phyloP scores from a whole-genome alignment of 2,113 vertebrate species.

The Pygoscelis antarcticus region DNA sequence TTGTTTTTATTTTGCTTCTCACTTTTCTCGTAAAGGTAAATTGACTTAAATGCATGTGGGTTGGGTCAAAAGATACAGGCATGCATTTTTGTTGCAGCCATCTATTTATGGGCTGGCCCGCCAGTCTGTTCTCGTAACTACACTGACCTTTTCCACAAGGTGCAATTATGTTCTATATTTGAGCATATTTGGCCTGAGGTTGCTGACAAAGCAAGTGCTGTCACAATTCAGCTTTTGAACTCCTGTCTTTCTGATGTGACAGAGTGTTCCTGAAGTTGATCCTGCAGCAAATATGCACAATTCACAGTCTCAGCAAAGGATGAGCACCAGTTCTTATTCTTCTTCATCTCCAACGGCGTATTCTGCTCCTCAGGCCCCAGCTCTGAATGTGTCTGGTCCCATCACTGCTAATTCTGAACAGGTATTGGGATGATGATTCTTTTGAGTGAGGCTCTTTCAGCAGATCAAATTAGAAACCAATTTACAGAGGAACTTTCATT shows the following conservation, averaged over 20 bases:
- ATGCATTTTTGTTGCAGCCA: neutral
- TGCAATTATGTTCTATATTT: slow-evolving; percentile 42
- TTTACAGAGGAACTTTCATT: neutral
- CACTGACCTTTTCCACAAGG: slow-evolving; percentile 44
- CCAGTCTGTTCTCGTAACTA: neutral
- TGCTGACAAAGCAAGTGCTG: slow-evolving; percentile 41
- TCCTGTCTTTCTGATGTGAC: slow-evolving; percentile 40
- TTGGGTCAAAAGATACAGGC: neutral
- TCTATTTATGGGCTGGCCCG: neutral
- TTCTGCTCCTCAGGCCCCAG: slow-evolving; percentile 76
- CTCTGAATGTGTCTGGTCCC: slow-evolving; percentile 81
- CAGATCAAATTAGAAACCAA: neutral
- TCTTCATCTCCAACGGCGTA: slow-evolving; percentile 71
- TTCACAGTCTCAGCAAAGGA: slow-evolving; percentile 77
- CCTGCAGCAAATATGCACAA: slow-evolving; percentile 81
- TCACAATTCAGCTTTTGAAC: slow-evolving; percentile 21
- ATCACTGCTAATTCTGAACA: slow-evolving; percentile 94
- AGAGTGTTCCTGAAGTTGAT: slow-evolving; percentile 89
- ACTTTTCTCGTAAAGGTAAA: neutral
- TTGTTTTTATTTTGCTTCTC: slow-evolving; percentile 16
- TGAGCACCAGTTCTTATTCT: slow-evolving; percentile 72
- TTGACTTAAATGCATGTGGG: neutral
- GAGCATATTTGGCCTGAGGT: slow-evolving; percentile 3
- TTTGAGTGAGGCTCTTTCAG: neutral
- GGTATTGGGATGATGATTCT: slow-evolving; percentile 73